Evolutionary conservation across 2,797 vertebrate species (phyloP).

Genomic region (Mormyrus proboscirostris): DNA sequence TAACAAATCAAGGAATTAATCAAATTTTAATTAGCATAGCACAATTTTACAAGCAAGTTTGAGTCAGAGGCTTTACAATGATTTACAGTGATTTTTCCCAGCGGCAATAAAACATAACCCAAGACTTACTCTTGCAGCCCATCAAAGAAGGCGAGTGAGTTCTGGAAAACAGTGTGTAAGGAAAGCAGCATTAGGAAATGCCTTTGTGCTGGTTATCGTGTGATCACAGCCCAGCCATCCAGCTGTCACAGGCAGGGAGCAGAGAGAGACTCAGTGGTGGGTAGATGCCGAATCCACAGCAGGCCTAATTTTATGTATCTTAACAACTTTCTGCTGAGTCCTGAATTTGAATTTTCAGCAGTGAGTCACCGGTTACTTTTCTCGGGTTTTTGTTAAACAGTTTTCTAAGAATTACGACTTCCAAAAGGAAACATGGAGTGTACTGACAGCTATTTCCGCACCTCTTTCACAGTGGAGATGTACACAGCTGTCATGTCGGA

Average conservation of each 20-base stretch:
- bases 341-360: conserved; percentile 24
- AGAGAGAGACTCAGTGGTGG: not conserved
- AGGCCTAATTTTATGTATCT: not conserved
- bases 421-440: not conserved
- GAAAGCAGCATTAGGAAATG: not conserved
- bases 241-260: not conserved
- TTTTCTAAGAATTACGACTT: not conserved
- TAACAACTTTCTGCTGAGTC: conserved; percentile 15
- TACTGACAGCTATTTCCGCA: not conserved
- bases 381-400: not conserved
- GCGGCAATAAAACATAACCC: not conserved
- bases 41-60: not conserved
- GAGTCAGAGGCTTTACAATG: not conserved
- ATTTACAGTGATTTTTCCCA: not conserved
- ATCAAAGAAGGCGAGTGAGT: not conserved
- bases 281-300: not conserved
- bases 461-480: not conserved
- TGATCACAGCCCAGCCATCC: not conserved
- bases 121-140: not conserved
- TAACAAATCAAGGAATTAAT: not conserved
- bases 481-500: conserved; percentile 3
- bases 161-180: not conserved
- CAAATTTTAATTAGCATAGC: not conserved
- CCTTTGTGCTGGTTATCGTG: not conserved
- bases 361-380: not conserved